Evolutionary conservation across 1,140 invertebrate species (phyloP).

Genomic region (Aplysia californica): DNA sequence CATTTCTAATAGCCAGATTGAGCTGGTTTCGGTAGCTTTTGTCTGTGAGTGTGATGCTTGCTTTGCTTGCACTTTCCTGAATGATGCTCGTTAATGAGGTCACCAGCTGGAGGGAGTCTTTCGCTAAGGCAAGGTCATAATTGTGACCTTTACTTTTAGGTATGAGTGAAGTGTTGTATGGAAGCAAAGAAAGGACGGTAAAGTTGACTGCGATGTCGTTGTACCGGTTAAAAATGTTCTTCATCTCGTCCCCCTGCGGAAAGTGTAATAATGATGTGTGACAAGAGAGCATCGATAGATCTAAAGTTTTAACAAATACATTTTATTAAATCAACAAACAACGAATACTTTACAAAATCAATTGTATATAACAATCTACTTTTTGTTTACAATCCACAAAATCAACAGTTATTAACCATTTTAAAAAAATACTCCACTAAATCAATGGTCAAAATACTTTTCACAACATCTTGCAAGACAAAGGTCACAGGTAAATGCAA

Average conservation of each 20-base stretch:
- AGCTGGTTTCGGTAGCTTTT: constrained; percentile 20
- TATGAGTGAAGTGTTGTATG: constrained; percentile 32
- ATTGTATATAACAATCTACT: no score
- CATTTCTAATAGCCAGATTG: constrained; percentile 23
- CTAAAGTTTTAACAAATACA: no score
- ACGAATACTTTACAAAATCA: no score
- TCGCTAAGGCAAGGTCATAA: constrained; percentile 34
- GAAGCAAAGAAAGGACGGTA: constrained; percentile 50
- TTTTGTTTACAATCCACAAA: no score
- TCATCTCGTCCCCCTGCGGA: constrained; percentile 46
- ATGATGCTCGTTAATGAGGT: constrained; percentile 1
- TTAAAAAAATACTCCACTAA: no score
- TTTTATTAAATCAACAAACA: no score
- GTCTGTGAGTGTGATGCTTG: neutral
- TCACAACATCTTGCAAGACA: no score
- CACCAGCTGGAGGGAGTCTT: constrained; percentile 41
- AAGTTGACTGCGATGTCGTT: constrained; percentile 56
- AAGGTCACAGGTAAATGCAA: no score
- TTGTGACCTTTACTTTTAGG: neutral
- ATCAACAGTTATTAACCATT: no score
- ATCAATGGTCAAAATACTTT: no score
- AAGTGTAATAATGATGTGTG: neutral
- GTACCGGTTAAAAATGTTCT: constrained; percentile 40
- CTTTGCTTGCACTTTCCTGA: neutral
- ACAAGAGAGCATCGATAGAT: no score